phyloP scores from a whole-genome alignment of 2,113 vertebrate genomes.

The Forbesichthys agassizii region DNA sequence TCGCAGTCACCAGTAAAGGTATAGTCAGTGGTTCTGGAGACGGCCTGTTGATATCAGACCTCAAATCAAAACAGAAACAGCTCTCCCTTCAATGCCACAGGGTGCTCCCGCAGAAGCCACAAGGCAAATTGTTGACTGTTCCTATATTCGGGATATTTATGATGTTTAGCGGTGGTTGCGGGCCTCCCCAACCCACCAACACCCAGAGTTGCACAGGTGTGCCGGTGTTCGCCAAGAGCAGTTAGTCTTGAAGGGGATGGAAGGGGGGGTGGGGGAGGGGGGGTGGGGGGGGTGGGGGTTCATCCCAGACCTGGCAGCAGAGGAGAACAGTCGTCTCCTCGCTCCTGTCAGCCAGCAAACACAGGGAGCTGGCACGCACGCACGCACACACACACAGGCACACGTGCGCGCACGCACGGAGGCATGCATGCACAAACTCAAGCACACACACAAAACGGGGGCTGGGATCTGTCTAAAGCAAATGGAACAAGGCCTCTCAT shows the following conservation, averaged over 20 bases:
- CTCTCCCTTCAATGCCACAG: no score
- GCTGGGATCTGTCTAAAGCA: no score
- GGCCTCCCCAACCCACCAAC: slow-evolving; percentile 33
- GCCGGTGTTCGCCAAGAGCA: slow-evolving; percentile 54
- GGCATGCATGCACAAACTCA: not conserved
- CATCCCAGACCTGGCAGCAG: slow-evolving; percentile 73
- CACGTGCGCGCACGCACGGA: slow-evolving; percentile 4
- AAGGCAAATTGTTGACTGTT: no score
- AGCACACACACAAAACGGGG: not conserved
- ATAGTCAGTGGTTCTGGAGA: no score
- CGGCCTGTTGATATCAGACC: no score
- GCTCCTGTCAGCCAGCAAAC: slow-evolving; percentile 72
- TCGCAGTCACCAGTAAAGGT: no score
- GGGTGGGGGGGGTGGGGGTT: slow-evolving; percentile 43
- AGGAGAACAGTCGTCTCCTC: slow-evolving; percentile 71
- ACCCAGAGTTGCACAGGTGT: slow-evolving; percentile 53
- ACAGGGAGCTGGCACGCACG: slow-evolving; percentile 73
- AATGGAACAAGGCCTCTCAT: no score
- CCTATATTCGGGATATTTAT: no score
- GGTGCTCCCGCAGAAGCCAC: no score
- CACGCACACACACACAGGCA: slow-evolving; percentile 5
- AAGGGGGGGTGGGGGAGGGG: slow-evolving; percentile 21
- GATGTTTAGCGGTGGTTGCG: slow-evolving; percentile 35
- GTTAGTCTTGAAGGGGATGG: slow-evolving; percentile 51
- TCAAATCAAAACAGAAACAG: no score